Base-by-base conservation (phyloP, 2,888 invertebrate species). In the Amiota mariae region DNA sequence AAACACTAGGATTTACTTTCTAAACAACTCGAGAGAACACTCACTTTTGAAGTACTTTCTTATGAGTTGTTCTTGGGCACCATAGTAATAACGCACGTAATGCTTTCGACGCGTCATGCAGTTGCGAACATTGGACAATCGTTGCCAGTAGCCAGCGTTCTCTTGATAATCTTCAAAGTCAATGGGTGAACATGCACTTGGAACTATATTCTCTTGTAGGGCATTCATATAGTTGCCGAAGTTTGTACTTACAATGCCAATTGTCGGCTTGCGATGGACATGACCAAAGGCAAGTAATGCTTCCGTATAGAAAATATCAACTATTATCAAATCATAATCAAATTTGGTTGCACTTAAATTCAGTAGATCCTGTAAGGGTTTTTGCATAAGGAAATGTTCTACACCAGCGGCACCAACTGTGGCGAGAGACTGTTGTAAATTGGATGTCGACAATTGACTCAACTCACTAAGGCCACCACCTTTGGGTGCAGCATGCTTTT, bases 101-200 rank as follows among this genome's bases (percentile, higher is more conserved):
- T 82, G 85, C 12, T 86, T 81, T 4, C 89, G 82, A 4, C 90
- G 83, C 8, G 85, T 79, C 13, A 89, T 73, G 13, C 88, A 87
- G 1, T 86, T 76, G 1, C 90, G 89, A 0, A 92, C 88, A 79
- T 92, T 93, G 20, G 90, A 86, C 8, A 92, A 74, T 77, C 93
- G 87, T 70, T 90, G 88, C 77, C 87, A 87, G 78, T 93, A 92
- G 46, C 90, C 91, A 64, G 90, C 90, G 84, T 72, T 67, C 0
- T 72, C 10, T 0, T 76, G 57, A 66, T 86, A 89, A 1, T 81
- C 80, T 18, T 90, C 82, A 72, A 90, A 89, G 70, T 90, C 84
- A 56, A 91, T 90, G 4, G 92, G 91, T 9, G 91, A 88, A 75
- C 91, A 91, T 1, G 92, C 90, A 24, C 88, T 87, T 2, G 91